Base-by-base conservation (phyloP, 2,888 invertebrate genomes). In the Argyresthia albistria region DNA sequence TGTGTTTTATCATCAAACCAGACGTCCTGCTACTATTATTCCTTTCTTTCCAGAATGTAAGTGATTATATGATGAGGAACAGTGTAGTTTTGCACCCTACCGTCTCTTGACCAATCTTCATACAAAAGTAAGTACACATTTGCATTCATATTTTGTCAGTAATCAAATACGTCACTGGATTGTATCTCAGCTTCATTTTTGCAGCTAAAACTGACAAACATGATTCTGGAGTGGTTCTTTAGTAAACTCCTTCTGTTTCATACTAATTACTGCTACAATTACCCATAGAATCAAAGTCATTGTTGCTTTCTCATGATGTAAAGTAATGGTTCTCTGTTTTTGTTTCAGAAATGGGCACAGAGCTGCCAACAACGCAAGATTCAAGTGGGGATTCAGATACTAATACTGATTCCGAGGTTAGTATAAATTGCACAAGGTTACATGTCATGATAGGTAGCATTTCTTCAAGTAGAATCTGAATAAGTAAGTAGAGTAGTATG, bases 381-480 rank as follows among this genome's bases (percentile, higher is more conserved):
- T 83, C 87, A 66, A 86, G 88, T 76, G 82, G 88, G 64, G 90
- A 89, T 66, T 88, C 90, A 39, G 90, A 90, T 63, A 89, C 89
- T 54, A 90, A 91, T 63, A 89, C 89, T 61, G 90, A 90, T 66
- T 88, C 90, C 60, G 88, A 88, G 77, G 88, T 88, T 64, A 58
- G 73, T 70, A 42, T 42, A 11, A 8, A 39, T 3, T 11, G 3
- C 39, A 39, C 2, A 4, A 39, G n/a, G 8, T 8, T 6, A 25
- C 2, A 25, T 2, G 25, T 25, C 6, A 2, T 25, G 3, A 25
- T 25, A 25, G 3, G 6, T 25, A 25, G 6, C 25, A 25, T 25
- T 25, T 25, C 25, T 25, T n/a, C n/a, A n/a, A n/a, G n/a, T n/a
- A n/a, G n/a, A n/a, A n/a, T n/a, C n/a, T n/a, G n/a, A n/a, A n/a